Conservation (phyloP, 2,113 vertebrate species). For the Albula goreensis region DNA sequence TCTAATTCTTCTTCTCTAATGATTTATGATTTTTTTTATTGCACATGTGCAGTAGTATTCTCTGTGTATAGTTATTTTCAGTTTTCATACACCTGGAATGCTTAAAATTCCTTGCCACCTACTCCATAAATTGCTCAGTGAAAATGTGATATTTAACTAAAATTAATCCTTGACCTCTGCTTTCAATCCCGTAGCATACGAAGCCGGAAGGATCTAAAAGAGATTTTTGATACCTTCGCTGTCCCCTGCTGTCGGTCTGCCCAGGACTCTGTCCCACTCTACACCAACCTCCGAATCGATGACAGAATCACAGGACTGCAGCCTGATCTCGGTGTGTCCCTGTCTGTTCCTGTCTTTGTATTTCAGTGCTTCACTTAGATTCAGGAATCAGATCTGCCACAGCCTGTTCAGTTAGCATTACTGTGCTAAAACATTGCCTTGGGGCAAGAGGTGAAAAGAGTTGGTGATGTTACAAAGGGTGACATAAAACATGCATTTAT, state of each 20-base stretch:
- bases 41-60: no score
- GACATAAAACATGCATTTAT: no score
- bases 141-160: neutral
- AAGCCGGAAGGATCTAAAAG: conserved; percentile 96
- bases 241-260: conserved; percentile 82
- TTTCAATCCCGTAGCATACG: conserved; percentile 73
- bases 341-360: neutral
- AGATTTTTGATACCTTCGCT: conserved; percentile 89
- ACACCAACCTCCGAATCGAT: conserved; percentile 89
- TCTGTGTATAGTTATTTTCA: no score
- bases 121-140: no score
- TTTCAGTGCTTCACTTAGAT: neutral
- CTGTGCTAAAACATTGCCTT: no score
- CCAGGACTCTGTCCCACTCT: conserved; percentile 82
- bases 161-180: neutral
- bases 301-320: conserved; percentile 85
- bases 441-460: no score
- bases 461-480: no score
- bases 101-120: no score
- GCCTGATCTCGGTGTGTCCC: conserved; percentile 86
- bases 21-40: no score
- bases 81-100: no score
- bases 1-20: no score
- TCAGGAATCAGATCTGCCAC: neutral
- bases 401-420: neutral